Percentiles rank a stretch among this genome's conserved stretches.
phyloP scores from a whole-genome alignment of 2,113 vertebrate genomes.

The Mesoclemmys tuberculata region DNA sequence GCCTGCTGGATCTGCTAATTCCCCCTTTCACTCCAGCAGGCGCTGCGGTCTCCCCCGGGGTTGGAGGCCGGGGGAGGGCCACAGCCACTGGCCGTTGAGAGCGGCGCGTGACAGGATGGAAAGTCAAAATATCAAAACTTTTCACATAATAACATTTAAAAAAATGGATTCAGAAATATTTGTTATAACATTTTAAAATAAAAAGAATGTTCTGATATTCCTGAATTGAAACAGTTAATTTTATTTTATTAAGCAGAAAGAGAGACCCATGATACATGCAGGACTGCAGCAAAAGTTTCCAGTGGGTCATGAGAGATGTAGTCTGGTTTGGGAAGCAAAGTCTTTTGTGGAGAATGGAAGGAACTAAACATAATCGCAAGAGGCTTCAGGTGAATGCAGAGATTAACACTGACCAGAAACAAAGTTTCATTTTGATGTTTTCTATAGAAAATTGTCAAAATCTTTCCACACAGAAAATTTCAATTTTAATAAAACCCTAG shows the following conservation, averaged over 20 bases:
- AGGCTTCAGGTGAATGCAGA: not conserved
- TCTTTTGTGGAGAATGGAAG: not conserved
- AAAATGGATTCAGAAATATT: not conserved
- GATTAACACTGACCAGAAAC: not conserved
- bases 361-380: not conserved
- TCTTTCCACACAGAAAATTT: no score
- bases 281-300: not conserved
- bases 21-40: no score
- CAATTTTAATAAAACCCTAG: no score
- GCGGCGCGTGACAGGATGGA: no score
- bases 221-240: not conserved
- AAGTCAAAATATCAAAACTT: not conserved
- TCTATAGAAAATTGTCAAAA: no score
- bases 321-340: not conserved
- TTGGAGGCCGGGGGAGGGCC: no score
- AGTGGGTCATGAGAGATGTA: not conserved
- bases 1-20: no score
- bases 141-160: not conserved
- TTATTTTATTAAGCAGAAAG: not conserved
- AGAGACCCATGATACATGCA: not conserved
- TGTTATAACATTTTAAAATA: not conserved
- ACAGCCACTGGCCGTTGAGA: no score
- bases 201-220: not conserved
- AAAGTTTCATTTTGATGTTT: no score
- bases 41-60: no score